Evolutionary conservation across 2,888 invertebrate genomes (phyloP), one percentile per base, ranked within the genome.

Genomic region (Microdon myrmicae): DNA sequence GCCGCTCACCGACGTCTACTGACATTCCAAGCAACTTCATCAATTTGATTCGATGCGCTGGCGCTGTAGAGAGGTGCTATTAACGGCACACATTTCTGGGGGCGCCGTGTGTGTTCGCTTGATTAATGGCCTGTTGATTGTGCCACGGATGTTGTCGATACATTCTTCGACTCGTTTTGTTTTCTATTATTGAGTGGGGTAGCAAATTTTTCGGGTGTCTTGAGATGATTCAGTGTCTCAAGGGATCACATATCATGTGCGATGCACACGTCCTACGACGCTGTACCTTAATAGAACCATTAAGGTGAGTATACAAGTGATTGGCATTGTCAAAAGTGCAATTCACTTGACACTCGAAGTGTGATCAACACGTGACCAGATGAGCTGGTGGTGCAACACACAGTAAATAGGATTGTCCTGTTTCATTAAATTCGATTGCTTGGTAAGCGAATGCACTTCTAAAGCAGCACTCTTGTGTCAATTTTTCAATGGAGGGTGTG

Each of bases 211-310:
- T 14, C 16, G 29, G 22, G 16, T 12, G 6, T 29, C 20, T 38
- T 73, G 74, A n/a, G n/a, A n/a, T n/a, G n/a, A n/a, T n/a, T n/a
- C 73, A 68, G 68, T 70, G 72, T 71, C 72, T 72, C 53, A 4
- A 13, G 59, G 59, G 66, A 59, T 48, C 44, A 44, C 37, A 17
- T 31, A 43, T 34, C 41, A 23, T 53, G 35, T 19, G 20, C 20
- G 23, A 38, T 53, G 38, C 66, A 59, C 64, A 58, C 58, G 64
- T 35, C 12, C 26, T 43, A 17, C 48, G 31, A 19, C 37, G 37
- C 12, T 17, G 7, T 61, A 49, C 43, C 44, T 38, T 7, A 16
- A 9, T n/a, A 51, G 45, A 8, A 20, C 39, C 39, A 29, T 45
- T 64, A 28, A 39, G 16, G 29, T 53, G 35, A 35, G 37, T 14